Conservation (phyloP, 2,113 vertebrate species). For the Platycercus adscitus region DNA sequence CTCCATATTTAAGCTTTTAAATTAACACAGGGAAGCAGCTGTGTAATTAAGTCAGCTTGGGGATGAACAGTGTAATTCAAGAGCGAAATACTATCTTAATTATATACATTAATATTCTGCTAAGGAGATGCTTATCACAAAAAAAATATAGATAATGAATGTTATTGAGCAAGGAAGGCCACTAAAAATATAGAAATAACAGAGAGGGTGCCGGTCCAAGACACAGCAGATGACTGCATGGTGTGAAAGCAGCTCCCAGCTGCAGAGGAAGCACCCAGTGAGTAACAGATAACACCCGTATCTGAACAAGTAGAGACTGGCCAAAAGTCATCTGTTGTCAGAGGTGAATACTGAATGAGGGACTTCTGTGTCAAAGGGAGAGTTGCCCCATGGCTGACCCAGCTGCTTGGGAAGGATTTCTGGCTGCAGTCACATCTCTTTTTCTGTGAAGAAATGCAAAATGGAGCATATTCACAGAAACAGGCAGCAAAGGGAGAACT, state of each 20-base stretch:
- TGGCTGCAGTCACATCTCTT: background rate
- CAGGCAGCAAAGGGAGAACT: background rate
- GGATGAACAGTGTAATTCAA: constrained; percentile 34
- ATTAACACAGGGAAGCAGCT: constrained; percentile 37
- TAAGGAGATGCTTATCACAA: constrained; percentile 9
- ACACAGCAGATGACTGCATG: background rate
- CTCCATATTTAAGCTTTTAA: constrained; percentile 15
- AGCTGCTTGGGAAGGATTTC: background rate
- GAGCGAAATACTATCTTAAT: constrained; percentile 43
- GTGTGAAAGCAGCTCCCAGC: background rate
- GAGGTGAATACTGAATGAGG: background rate
- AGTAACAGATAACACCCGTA: rapidly evolving
- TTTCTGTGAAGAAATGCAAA: background rate
- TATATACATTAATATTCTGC: constrained; percentile 43
- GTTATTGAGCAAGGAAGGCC: background rate
- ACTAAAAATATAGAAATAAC: constrained; percentile 7
- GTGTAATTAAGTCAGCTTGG: constrained; percentile 48
- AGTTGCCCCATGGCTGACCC: background rate
- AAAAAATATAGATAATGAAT: background rate
- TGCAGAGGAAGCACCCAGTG: background rate
- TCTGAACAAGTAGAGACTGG: background rate
- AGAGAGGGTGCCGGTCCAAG: background rate
- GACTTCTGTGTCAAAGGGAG: background rate
- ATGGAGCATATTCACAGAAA: background rate
- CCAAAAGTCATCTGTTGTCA: background rate